Evolutionary conservation across 2,113 vertebrate species (phyloP), one percentile per base, ranked within the genome.

Genomic region (Natator depressus): DNA sequence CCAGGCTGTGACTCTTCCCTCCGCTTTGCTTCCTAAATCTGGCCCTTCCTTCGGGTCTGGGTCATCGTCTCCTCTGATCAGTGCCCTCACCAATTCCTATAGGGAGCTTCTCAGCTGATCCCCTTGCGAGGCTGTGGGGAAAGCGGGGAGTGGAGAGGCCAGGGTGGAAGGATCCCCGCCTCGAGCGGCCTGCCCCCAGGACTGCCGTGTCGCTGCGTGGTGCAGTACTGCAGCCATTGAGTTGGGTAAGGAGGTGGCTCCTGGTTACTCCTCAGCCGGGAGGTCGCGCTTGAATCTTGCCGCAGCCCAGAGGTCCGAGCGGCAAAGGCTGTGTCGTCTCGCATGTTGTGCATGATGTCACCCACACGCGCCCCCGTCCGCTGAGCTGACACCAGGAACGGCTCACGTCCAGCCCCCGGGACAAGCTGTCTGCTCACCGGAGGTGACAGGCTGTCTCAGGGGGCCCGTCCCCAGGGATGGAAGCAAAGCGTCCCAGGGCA

Each of bases 321-420:
- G 8, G 69, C 27, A n/a, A 49, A 14, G 72, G 29, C 47, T 55
- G 69, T 22, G 80, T 83, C 93, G 59, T 82, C 80, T 49, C 11
- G 2, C 35, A 42, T 3, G 31, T 29, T 50, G 91, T 59, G n/a
- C 31, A 6, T 3, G 65, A 20, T 65, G 76, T 4, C 24, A 0
- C 46, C 0, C 1, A 0, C 3, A 80, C 46, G 7, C 0, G 3
- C 85, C 0, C 85, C 9, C 7, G 5, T 10, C 46, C 0, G 0
- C 29, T 2, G 50, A 94, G 81, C 19, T 87, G 88, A 93, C 2
- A 0, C 0, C 4, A 80, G 89, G 87, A 57, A 81, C 89, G 17
- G 16, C 0, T 0, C 88, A 53, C 0, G 2, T 7, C 25, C 5
- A 51, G 47, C 31, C 94, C 42, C 24, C 35, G n/a, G 90, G 90